These are phyloP conservation scores for Eospalax fontanierii DNA, from an alignment of 2,797 vertebrate genomes.

Conservation along the genomic window DNA sequence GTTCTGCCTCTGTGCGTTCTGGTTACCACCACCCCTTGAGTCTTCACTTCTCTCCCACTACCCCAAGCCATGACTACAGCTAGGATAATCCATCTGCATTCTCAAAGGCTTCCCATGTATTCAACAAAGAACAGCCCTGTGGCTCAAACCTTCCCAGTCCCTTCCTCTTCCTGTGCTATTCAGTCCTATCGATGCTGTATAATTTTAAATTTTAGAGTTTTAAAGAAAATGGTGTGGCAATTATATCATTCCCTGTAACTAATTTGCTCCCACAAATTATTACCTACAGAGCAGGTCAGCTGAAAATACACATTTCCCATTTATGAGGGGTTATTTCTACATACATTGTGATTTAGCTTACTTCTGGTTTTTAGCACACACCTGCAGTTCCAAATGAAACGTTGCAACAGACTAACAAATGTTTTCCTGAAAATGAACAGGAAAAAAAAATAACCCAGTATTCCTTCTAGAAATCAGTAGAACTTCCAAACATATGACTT, in stretches of 20 bases:
- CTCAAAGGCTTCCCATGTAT: not conserved
- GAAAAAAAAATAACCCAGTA: slow-evolving; percentile 59
- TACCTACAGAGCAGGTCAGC: slow-evolving; percentile 31
- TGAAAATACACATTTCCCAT: slow-evolving; percentile 60
- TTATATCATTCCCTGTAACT: slow-evolving; percentile 47
- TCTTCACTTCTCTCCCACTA: not conserved
- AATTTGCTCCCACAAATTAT: slow-evolving; percentile 38
- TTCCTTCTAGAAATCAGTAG: not conserved
- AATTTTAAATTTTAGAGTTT: slow-evolving; percentile 19
- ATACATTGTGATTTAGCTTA: slow-evolving; percentile 26
- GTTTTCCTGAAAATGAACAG: slow-evolving; percentile 49
- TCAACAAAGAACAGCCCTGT: not conserved
- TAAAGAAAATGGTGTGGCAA: not conserved
- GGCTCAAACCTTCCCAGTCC: not conserved
- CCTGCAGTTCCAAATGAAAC: slow-evolving; percentile 61
- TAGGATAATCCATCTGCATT: not conserved
- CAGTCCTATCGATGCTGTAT: not conserved
- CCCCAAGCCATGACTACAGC: not conserved
- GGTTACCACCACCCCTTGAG: too few relatives aligned
- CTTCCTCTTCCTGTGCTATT: not conserved
- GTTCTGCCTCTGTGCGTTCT: not conserved
- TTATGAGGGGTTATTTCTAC: not conserved
- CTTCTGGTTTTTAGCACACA: slow-evolving; percentile 1
- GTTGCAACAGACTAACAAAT: slow-evolving; percentile 33
- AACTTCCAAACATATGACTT: slow-evolving; percentile 7